phyloP scores from a whole-genome alignment of 1,140 invertebrate species.

The Planococcus citri region DNA sequence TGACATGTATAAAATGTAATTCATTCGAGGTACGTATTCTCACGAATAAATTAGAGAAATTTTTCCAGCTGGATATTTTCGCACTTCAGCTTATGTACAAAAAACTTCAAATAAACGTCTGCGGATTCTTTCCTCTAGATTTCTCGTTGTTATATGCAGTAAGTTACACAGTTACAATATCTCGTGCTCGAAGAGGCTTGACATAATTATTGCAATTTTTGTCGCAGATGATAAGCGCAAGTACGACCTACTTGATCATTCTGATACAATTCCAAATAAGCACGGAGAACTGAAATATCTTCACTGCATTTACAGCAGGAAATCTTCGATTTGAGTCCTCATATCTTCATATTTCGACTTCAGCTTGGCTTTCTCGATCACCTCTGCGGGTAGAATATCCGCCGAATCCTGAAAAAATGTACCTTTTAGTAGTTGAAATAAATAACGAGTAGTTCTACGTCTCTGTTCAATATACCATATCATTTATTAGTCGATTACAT shows the following conservation, averaged over 20 bases:
- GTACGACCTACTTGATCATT: constrained; percentile 22
- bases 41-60: no score
- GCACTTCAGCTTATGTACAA: constrained; percentile 8
- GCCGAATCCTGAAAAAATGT: constrained; percentile 19
- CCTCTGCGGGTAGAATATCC: constrained; percentile 18
- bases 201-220: not conserved
- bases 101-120: constrained; percentile 21
- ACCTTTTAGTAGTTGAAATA: not conserved
- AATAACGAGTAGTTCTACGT: no score
- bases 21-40: no score
- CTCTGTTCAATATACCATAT: constrained; percentile 23
- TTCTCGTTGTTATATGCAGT: constrained; percentile 22
- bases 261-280: constrained; percentile 19
- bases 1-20: no score
- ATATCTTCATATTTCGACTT: constrained; percentile 14
- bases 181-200: not conserved
- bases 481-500: constrained; percentile 24
- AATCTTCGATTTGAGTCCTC: constrained; percentile 25
- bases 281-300: not conserved
- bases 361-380: constrained; percentile 15
- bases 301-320: constrained; percentile 18
- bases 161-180: not conserved
- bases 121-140: constrained; percentile 24
- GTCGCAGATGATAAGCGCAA: constrained; percentile 18
- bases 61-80: constrained; percentile 21